Evolutionary conservation across 1,140 invertebrate species (phyloP), one percentile per base, ranked within the genome.

Genomic region (Branchinecta lynchi): DNA sequence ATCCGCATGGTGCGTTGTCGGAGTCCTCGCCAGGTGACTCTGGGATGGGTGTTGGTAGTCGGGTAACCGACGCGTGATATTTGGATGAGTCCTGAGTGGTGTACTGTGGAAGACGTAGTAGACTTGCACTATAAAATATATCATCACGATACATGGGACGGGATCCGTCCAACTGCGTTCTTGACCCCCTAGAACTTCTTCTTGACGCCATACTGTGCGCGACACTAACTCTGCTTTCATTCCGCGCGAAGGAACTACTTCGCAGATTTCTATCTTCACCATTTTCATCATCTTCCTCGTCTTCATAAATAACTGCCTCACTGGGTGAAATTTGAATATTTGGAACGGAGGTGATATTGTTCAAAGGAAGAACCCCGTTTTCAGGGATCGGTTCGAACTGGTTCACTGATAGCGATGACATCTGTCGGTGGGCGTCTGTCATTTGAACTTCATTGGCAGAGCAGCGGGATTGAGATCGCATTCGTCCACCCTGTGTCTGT

Each of bases 51-150:
- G 88, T 88, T 12, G 90, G 89, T 45, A 91, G 77, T 69, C 88
- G 82, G 3, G 89, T 91, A 0, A 93, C 89, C 0, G 89, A 76
- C 8, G 73, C 74, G 66, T 74, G 74, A 66, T 75, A 76, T 51
- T 71, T 70, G 15, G 68, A 67, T 9, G 71, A 43, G 32, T 68
- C 68, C 68, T 68, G 12, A 6, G 89, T 90, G 67, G 84, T 86
- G 74, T 91, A 93, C 75, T 92, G 87, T 0, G 89, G 87, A 68
- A 93, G 79, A 73, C 89, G 82, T 32, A 84, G 84, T 69, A 93
- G 79, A 70, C 88, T 92, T 0, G 87, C 89, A n/a, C 85, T 85
- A 74, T 92, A 93, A 82, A 93, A 93, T 70, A 92, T 91, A 75
- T 93, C 92, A 75, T 93, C 89, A 71, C 90, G 81, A 77, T 92